Evolutionary conservation across 2,113 vertebrate species (phyloP).

Genomic region (Dendrocopos noguchii): DNA sequence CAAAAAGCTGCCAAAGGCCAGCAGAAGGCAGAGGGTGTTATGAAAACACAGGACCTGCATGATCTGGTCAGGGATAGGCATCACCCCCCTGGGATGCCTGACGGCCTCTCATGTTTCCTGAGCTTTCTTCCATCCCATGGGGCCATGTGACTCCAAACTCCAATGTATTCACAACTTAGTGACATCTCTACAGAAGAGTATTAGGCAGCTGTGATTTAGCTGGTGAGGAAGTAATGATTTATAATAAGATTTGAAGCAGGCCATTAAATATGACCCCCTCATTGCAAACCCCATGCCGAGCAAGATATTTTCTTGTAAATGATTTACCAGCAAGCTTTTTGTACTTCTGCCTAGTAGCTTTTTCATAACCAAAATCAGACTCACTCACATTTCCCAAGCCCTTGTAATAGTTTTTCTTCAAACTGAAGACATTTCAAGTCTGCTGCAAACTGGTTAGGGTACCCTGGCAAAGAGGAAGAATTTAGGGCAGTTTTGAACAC

Average conservation of each 20-base stretch:
- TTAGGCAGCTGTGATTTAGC: not conserved
- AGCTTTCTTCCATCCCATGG: not conserved
- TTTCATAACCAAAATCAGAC: conserved; percentile 51
- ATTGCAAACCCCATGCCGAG: conserved; percentile 24
- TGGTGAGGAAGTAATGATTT: conserved; percentile 51
- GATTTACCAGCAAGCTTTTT: conserved; percentile 47
- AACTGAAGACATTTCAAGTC: not conserved
- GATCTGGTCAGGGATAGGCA: fast-evolving
- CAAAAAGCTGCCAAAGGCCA: not conserved
- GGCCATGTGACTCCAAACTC: not conserved
- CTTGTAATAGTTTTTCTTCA: conserved; percentile 1
- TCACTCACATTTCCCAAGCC: not conserved
- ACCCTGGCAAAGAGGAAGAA: not conserved
- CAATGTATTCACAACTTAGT: not conserved
- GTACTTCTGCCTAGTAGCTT: conserved; percentile 16
- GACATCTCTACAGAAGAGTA: not conserved
- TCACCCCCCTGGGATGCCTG: fast-evolving
- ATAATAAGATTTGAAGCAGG: conserved; percentile 51
- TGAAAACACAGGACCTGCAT: not conserved
- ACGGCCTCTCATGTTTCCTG: not conserved
- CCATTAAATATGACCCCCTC: conserved; percentile 43
- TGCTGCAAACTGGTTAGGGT: not conserved
- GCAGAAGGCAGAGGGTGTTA: fast-evolving
- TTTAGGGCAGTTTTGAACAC: not conserved
- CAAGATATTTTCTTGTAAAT: conserved; percentile 56